Base-by-base conservation (phyloP, 2,888 invertebrate species). In the Mimachlamys varia region DNA sequence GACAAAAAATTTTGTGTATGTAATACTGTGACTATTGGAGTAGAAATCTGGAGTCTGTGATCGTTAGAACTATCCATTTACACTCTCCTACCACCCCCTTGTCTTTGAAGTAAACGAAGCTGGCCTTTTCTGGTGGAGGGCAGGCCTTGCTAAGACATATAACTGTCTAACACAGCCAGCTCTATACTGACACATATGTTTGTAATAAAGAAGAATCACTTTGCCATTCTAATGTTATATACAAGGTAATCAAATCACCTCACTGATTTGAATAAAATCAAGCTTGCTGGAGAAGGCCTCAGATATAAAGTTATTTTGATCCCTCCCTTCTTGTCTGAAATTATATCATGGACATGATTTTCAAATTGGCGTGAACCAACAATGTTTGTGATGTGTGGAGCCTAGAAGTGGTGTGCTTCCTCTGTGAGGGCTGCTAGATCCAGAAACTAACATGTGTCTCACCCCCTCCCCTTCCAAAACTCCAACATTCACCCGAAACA, bases 41-140 rank as follows among this genome's bases (percentile, higher is more conserved):
- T 76, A 76, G 33, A 76, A 76, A 76, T 27, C 76, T 76, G 27
- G 33, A 76, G 76, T 12, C 76, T 76, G 76, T 44, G 44, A 44
- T 44, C 44, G 10, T 76, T 76, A 33, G 33, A 76, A n/a, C 62
- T 22, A 53, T 53, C 53, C 53, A 10, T 53, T 58, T 58, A 19
- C 22, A 58, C 22, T 22, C 58, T 58, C 58, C 58, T 22, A 10
- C 22, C 19, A 22, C 53, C 53, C 44, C 44, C 53, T 53, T 17
- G 53, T 58, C 58, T 76, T 76, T 76, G 76, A 76, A 33, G 76
- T 76, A 76, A 33, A 76, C 27, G 76, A 76, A 76, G 76, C 76
- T 33, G 27, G 76, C 27, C 5, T 10, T 76, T 76, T 33, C 22
- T 76, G 33, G 33, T 7, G 27, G 76, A 76, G 76, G 76, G 58